Percentiles rank a stretch among this genome's conserved stretches.
Conservation (phyloP, 2,888 invertebrate genomes). For the Apamea epomidion region DNA sequence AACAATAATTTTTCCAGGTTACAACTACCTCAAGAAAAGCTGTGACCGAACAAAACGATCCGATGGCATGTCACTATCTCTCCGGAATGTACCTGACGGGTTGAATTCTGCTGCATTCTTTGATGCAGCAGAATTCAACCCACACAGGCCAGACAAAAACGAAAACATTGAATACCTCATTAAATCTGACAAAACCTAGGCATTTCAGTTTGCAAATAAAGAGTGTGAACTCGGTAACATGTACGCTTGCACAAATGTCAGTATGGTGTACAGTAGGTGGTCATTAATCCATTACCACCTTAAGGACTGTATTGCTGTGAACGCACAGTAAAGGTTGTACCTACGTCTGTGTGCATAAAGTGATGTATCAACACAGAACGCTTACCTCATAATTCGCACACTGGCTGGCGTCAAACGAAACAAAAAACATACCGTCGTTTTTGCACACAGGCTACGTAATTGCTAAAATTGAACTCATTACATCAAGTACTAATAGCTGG, state of each 20-base stretch:
- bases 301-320: too few relatives aligned
- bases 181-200: constrained; percentile 93
- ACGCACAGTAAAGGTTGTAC: too few relatives aligned
- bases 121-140: constrained; percentile 87
- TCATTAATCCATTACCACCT: too few relatives aligned
- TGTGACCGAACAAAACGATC: constrained; percentile 91
- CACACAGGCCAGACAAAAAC: constrained; percentile 82
- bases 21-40: constrained; percentile 91
- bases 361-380: too few relatives aligned
- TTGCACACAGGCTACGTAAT: too few relatives aligned
- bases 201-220: constrained; percentile 94
- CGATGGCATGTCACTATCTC: constrained; percentile 95
- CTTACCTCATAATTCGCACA: too few relatives aligned
- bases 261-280: constrained; percentile 97
- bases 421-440: too few relatives aligned
- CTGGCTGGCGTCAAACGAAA: too few relatives aligned
- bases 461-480: too few relatives aligned
- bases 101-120: too few relatives aligned
- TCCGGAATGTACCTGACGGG: constrained; percentile 95
- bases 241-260: constrained; percentile 97
- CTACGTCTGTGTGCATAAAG: too few relatives aligned
- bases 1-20: constrained; percentile 80
- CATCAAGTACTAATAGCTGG: too few relatives aligned
- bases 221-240: constrained; percentile 96
- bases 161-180: constrained; percentile 89